Evolutionary conservation across 2,888 invertebrate genomes (phyloP), one percentile per base, ranked within the genome.

Genomic region (Drosophila greeni): DNA sequence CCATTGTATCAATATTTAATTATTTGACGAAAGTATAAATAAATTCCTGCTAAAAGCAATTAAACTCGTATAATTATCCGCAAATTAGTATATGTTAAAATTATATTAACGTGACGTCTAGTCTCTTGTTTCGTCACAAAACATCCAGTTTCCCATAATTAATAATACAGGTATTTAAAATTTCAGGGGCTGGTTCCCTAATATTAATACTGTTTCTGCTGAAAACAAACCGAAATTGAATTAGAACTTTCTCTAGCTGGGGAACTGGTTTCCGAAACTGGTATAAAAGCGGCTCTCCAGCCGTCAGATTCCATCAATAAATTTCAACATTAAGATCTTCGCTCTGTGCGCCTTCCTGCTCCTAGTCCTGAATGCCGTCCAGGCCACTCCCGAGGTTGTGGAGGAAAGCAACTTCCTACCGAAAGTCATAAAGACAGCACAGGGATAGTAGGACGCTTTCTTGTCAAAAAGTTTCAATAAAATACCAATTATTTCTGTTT

Each of bases 281-380:
- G 26, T 55, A 55, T 49, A 55, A 29, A 55, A 55, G 29, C 14
- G 1, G 36, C 11, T 29, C 12, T 9, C 9, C 31, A 14, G 49
- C 5, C 2, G 6, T 5, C 51, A 56, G 14, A 29, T 9, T 23
- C n/a, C 26, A 16, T 51, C 29, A 3, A 29, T 16, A 51, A 16
- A 12, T 12, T 9, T 2, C 6, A 49, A 20, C 20, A 55, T 55
- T 49, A 56, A 56, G 29, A 51, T 56, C 55, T 56, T 56, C 8
- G 55, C 55, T 56, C 26, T 49, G 36, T 56, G 36, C 14, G 51
- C 36, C 20, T 56, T 56, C 6, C 55, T 56, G 5, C 51, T 56
- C 9, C 26, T 56, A 12, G 29, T 18, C 8, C 51, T 56, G 29
- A 37, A 36, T 29, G 29, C 55, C 1, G 55, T 56, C 29, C 55